phyloP scores from a whole-genome alignment of 2,113 vertebrate genomes.

The Chitala chitala region DNA sequence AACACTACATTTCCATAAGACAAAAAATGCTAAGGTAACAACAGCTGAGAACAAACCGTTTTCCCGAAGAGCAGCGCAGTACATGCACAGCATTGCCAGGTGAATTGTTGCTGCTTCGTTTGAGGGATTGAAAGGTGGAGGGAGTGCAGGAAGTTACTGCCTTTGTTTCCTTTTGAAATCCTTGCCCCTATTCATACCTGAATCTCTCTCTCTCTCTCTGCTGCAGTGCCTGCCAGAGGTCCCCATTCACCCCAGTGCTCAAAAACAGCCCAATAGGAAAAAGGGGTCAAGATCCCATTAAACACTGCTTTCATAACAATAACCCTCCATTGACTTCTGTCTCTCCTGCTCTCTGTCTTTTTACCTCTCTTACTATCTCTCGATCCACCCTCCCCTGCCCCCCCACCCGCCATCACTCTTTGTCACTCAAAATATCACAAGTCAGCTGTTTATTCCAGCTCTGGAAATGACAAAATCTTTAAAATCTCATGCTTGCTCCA shows the following conservation, averaged over 20 bases:
- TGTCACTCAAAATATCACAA: not conserved
- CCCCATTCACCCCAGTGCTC: conserved; percentile 19
- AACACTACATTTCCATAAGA: not conserved
- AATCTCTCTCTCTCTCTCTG: conserved; percentile 34
- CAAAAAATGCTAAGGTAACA: not conserved
- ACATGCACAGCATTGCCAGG: not conserved
- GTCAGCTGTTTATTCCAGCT: not conserved
- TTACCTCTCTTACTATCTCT: not conserved
- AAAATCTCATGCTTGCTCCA: not conserved
- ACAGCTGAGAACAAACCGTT: no score
- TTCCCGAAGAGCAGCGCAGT: not conserved
- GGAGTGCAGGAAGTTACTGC: conserved; percentile 23
- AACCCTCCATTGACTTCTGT: conserved; percentile 22
- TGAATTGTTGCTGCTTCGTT: not conserved
- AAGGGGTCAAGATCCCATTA: conserved; percentile 44
- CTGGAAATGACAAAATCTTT: no score
- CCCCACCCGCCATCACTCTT: conserved; percentile 39
- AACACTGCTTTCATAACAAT: conserved; percentile 42
- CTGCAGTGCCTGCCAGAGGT: conserved; percentile 27
- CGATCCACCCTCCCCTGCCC: conserved; percentile 7
- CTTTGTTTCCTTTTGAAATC: conserved; percentile 42
- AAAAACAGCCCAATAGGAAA: conserved; percentile 38
- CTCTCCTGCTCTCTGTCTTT: conserved; percentile 7
- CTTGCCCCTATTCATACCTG: conserved; percentile 43
- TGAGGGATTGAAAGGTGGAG: conserved; percentile 14